phyloP scores from a whole-genome alignment of 2,113 vertebrate genomes.

The Strix aluco region DNA sequence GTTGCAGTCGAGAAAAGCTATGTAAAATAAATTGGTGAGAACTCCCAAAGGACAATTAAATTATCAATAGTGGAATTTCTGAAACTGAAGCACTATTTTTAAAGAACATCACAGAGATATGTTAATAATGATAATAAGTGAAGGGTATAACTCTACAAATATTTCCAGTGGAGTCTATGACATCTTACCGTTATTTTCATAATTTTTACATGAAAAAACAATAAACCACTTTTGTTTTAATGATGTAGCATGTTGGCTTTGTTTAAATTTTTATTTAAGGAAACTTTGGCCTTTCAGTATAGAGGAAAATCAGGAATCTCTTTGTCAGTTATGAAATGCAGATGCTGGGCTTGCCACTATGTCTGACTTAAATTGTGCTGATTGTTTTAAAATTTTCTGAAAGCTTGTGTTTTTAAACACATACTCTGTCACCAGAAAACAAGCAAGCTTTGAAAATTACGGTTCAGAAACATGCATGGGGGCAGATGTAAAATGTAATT shows the following conservation, averaged over 20 bases:
- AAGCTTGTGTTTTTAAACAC: not conserved
- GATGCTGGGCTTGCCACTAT: not conserved
- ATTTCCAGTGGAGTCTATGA: not conserved
- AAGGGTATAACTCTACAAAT: not conserved
- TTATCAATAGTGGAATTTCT: not conserved
- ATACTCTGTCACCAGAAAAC: not conserved
- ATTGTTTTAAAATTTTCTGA: not conserved
- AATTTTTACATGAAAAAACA: not conserved
- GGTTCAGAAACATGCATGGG: not conserved
- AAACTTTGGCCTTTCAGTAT: not conserved
- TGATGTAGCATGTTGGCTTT: not conserved
- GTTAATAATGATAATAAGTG: not conserved
- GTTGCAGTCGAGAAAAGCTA: not conserved
- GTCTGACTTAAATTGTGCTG: not conserved
- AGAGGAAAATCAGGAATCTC: conserved; percentile 27
- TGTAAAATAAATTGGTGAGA: not conserved
- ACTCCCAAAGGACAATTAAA: not conserved
- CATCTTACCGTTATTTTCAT: not conserved
- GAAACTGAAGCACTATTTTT: not conserved
- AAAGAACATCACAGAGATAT: not conserved
- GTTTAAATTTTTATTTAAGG: not conserved
- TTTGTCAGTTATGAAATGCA: not conserved
- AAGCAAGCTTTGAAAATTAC: not conserved
- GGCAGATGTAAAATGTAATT: not conserved
- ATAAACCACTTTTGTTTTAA: not conserved